Conservation (phyloP, 2,113 vertebrate genomes). For the Carollia perspicillata region DNA sequence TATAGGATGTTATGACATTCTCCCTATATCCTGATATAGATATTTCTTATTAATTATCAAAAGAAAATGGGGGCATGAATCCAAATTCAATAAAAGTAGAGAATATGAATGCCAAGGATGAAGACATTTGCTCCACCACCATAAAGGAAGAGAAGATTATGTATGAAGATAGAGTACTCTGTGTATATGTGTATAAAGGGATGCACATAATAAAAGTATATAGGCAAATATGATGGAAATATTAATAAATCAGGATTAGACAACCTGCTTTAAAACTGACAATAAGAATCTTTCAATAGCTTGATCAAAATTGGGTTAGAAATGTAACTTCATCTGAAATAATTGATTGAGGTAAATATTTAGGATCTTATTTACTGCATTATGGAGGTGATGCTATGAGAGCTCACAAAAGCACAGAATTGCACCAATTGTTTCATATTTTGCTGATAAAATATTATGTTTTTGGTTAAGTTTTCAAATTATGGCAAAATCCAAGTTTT, state of each 20-base stretch:
- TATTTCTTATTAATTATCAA: background rate
- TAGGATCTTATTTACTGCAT: background rate
- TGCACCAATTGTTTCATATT: background rate
- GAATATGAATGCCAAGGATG: background rate
- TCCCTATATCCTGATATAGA: background rate
- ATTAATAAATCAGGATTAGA: background rate
- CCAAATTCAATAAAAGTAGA: background rate
- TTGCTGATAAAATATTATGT: background rate
- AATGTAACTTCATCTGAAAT: slow-evolving; percentile 11
- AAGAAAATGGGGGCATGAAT: background rate
- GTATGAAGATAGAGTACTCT: background rate
- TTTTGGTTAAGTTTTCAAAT: background rate
- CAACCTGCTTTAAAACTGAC: background rate
- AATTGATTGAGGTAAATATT: background rate
- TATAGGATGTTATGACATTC: accelerated
- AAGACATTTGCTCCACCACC: background rate
- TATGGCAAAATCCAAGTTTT: slow-evolving; percentile 12
- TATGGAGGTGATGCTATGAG: background rate
- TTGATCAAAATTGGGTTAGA: background rate
- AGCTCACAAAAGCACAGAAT: background rate
- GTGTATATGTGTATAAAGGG: background rate
- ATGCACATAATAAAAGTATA: background rate
- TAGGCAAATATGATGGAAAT: background rate
- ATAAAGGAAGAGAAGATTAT: background rate
- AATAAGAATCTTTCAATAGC: background rate